Evolutionary conservation across 2,888 invertebrate species (phyloP).

Genomic region (Dermolepida albohirtum): DNA sequence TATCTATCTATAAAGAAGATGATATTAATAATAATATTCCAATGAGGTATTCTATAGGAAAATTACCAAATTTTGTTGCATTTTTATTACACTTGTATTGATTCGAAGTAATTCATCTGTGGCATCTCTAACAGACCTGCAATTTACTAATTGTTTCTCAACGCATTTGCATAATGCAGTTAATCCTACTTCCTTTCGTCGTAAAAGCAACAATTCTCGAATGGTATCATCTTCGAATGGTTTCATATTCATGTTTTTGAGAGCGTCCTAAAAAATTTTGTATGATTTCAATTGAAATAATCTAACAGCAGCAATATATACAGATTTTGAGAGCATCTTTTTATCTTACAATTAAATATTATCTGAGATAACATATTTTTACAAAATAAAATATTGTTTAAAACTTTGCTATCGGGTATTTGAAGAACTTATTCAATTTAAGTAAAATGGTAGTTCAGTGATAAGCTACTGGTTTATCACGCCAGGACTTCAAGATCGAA

Average conservation of each 20-base stretch:
- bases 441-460: too few species aligned
- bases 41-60: not conserved
- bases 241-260: conserved; percentile 6
- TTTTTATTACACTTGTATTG: conserved; percentile 7
- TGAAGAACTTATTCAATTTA: too few species aligned
- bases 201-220: conserved; percentile 17
- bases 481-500: too few species aligned
- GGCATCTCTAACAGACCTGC: conserved; percentile 4
- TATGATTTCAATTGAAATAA: not conserved
- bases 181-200: conserved; percentile 37
- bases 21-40: not conserved
- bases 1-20: conserved; percentile 26
- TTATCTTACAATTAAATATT: too few species aligned
- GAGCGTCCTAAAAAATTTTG: not conserved
- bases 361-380: too few species aligned
- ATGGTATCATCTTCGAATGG: not conserved
- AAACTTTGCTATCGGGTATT: too few species aligned
- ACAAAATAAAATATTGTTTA: too few species aligned
- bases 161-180: conserved; percentile 24
- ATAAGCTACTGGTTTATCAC: too few species aligned
- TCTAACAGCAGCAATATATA: too few species aligned
- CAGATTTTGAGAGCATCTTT: too few species aligned
- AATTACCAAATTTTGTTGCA: conserved; percentile 37
- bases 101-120: conserved; percentile 14
- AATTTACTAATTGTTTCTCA: not conserved